These are phyloP conservation scores for Sphaerodactylus townsendi DNA, from an alignment of 2,113 vertebrate species.

Conservation along the genomic window DNA sequence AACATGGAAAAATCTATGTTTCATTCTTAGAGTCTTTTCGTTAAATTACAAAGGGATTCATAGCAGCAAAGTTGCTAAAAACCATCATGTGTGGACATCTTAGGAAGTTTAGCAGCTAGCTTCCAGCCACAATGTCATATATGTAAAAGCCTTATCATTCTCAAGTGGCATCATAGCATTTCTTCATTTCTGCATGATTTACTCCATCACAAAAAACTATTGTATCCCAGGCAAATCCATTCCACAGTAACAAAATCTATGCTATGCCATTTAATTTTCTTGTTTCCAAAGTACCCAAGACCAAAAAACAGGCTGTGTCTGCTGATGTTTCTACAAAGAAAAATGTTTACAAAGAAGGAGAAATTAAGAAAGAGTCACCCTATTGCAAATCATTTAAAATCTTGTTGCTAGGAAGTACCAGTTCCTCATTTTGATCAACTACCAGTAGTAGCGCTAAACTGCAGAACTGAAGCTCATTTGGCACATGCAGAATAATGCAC, in stretches of 20 bases:
- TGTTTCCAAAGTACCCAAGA: not conserved
- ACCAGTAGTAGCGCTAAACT: conserved; percentile 68
- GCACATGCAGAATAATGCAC: no score
- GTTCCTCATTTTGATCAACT: conserved; percentile 66
- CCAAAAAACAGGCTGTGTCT: conserved; percentile 16
- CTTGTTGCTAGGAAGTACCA: conserved; percentile 49
- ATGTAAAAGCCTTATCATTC: conserved; percentile 37
- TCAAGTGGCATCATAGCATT: conserved; percentile 1
- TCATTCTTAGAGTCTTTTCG: conserved; percentile 19
- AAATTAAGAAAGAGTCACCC: not conserved
- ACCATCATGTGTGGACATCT: conserved; percentile 31
- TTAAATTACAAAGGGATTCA: conserved; percentile 30
- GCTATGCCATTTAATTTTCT: conserved; percentile 9
- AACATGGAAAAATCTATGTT: conserved; percentile 12
- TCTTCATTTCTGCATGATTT: conserved; percentile 1
- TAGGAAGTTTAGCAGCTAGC: conserved; percentile 33
- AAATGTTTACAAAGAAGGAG: conserved; percentile 8
- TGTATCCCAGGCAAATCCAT: conserved; percentile 31
- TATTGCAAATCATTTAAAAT: conserved; percentile 38
- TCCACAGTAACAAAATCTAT: conserved; percentile 21
- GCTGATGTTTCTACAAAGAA: not conserved
- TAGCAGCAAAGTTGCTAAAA: conserved; percentile 18
- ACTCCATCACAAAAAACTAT: conserved; percentile 21
- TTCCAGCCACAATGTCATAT: conserved; percentile 24
- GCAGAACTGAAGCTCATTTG: conserved; percentile 51